Conservation (phyloP, 2,797 vertebrate genomes). For the Clarias pachynema region DNA sequence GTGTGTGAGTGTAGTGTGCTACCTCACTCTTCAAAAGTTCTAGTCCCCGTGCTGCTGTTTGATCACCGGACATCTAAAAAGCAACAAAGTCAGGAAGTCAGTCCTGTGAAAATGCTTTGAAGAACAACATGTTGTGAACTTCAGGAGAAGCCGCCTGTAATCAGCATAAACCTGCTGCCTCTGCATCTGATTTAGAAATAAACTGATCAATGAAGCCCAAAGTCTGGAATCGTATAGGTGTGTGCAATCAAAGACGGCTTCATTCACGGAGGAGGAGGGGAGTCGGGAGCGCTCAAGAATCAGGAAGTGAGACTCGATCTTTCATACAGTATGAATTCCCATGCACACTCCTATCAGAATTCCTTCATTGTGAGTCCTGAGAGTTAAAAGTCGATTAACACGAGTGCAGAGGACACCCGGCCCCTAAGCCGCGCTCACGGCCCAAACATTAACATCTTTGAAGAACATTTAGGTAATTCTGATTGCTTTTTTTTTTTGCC, state of each 20-base stretch:
- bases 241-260: background rate
- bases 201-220: background rate
- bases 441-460: slow-evolving; percentile 54
- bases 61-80: slow-evolving; percentile 4
- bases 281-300: too few species aligned
- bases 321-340: too few species aligned
- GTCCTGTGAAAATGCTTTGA: background rate
- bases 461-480: slow-evolving; percentile 52
- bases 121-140: background rate
- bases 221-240: background rate
- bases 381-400: slow-evolving; percentile 41
- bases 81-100: background rate
- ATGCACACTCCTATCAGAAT: slow-evolving; percentile 20
- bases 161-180: background rate
- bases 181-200: background rate
- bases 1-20: background rate
- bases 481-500: slow-evolving; percentile 49
- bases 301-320: background rate
- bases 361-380: slow-evolving; percentile 20
- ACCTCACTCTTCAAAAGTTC: slow-evolving; percentile 63
- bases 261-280: background rate
- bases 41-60: slow-evolving; percentile 41
- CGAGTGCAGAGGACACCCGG: slow-evolving; percentile 39
- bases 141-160: background rate
- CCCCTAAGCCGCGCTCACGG: slow-evolving; percentile 22